These are phyloP conservation scores for Pseudolycoriella hygida DNA, from an alignment of 2,888 invertebrate species.

Conservation along the genomic window DNA sequence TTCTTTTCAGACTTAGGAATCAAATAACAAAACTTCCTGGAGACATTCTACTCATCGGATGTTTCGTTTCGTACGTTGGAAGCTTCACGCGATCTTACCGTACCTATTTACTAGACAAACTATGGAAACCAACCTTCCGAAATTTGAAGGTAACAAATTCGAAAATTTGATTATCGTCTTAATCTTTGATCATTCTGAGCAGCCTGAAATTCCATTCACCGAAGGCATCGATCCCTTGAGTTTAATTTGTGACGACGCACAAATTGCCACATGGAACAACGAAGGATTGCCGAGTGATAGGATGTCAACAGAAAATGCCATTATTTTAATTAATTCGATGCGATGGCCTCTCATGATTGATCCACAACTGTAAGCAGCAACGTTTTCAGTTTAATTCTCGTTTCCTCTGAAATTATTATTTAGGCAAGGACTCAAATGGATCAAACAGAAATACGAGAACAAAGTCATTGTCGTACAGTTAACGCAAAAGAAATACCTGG, in stretches of 20 bases:
- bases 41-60: conserved; percentile 78
- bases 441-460: conserved; percentile 68
- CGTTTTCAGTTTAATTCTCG: background rate
- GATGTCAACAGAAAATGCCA: conserved; percentile 93
- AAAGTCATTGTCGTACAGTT: conserved; percentile 55
- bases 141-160: conserved; percentile 37
- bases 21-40: conserved; percentile 73
- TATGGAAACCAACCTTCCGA: conserved; percentile 66
- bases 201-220: conserved; percentile 65
- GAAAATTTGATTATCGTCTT: background rate
- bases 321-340: conserved; percentile 75
- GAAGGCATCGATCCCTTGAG: conserved; percentile 61
- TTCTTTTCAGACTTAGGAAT: conserved; percentile 40
- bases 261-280: conserved; percentile 88
- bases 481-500: conserved; percentile 68
- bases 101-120: conserved; percentile 54
- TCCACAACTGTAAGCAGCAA: conserved; percentile 52
- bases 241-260: conserved; percentile 80
- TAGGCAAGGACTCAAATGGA: conserved; percentile 87
- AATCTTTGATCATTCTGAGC: conserved; percentile 5
- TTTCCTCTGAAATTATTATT: background rate
- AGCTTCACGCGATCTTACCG: conserved; percentile 82
- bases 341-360: conserved; percentile 95
- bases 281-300: conserved; percentile 83
- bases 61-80: conserved; percentile 90